Base-by-base conservation (phyloP, 37 sponge, comb jelly and placozoan genomes). In the Chondrilla cf. caribensis region DNA sequence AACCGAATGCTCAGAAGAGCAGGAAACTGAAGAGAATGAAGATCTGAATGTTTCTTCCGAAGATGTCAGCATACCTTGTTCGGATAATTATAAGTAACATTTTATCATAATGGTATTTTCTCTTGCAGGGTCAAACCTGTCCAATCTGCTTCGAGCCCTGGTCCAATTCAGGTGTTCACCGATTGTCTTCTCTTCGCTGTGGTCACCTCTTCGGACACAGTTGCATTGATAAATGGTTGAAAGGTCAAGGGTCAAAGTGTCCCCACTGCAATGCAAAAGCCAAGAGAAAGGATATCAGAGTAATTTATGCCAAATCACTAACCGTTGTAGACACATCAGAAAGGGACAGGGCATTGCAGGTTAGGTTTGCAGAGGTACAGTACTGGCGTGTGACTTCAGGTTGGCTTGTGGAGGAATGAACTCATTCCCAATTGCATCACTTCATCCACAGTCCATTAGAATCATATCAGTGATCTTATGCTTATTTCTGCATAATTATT, bases 141-240 rank as follows among this genome's bases (percentile, higher is more conserved):
- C 86, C 91, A 71, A 96, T 96, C 29, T 96, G 96, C 51, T 90
- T 93, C 79, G 93, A 93, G 82, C 91, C 86, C 2, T 96, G 93
- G 93, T 85, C 96, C 21, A 96, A 89, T 28, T 90, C 94, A 26
- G 96, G 96, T 11, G 31, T 25, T 37, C 96, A 96, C 54, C 58
- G 96, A 24, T 70, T 96, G n/a, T 75, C 89, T 6, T 90, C 93
- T 14, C 68, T 96, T 54, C 85, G 72, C 51, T 96, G 96, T 86
- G 96, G 96, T 32, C 96, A 96, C 54, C 85, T 96, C 29, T 96
- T 93, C 82, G 96, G 96, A 0, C 72, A 55, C 76, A 90, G 88
- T 41, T 96, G 96, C 32, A 93, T 96, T 32, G 93, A 93, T 42
- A 90, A 90, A 42, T 96, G 96, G 96, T 58, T 96, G 47, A 85